These are phyloP conservation scores for Atherix ibis DNA, from an alignment of 2,888 invertebrate species.

Conservation along the genomic window DNA sequence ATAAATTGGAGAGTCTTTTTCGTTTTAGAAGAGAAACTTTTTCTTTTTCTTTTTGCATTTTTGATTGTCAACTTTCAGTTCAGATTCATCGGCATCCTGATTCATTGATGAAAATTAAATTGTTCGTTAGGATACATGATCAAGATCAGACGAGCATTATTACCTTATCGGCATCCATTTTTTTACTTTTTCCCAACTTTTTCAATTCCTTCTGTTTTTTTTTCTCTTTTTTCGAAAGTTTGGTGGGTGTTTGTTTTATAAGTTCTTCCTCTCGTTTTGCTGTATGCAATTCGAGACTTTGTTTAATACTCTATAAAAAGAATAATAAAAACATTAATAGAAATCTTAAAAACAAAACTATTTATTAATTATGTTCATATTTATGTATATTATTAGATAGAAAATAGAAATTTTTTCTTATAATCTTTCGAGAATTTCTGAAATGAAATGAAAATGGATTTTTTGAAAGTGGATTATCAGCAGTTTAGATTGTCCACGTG, in stretches of 20 bases:
- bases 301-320: conserved; percentile 23
- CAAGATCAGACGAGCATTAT: background rate
- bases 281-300: conserved; percentile 25
- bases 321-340: conserved; percentile 5
- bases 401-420: background rate
- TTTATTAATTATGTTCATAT: too few relatives aligned
- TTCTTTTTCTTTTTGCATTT: conserved; percentile 26
- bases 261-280: conserved; percentile 37
- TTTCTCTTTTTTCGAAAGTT: conserved; percentile 34
- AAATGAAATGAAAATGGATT: too few relatives aligned
- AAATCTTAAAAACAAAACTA: conserved; percentile 1
- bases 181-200: conserved; percentile 38
- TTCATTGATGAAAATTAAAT: background rate
- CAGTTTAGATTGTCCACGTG: too few relatives aligned
- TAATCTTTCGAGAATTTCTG: too few relatives aligned
- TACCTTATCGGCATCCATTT: conserved; percentile 43
- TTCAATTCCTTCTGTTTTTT: conserved; percentile 36
- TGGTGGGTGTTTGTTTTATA: conserved; percentile 22
- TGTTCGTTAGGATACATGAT: background rate
- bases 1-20: too few relatives aligned
- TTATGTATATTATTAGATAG: background rate
- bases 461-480: too few relatives aligned
- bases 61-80: conserved; percentile 19
- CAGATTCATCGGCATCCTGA: conserved; percentile 25
- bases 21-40: conserved; percentile 22